Evolutionary conservation across 2,888 invertebrate genomes (phyloP).

Genomic region (Eupithecia subumbrata): DNA sequence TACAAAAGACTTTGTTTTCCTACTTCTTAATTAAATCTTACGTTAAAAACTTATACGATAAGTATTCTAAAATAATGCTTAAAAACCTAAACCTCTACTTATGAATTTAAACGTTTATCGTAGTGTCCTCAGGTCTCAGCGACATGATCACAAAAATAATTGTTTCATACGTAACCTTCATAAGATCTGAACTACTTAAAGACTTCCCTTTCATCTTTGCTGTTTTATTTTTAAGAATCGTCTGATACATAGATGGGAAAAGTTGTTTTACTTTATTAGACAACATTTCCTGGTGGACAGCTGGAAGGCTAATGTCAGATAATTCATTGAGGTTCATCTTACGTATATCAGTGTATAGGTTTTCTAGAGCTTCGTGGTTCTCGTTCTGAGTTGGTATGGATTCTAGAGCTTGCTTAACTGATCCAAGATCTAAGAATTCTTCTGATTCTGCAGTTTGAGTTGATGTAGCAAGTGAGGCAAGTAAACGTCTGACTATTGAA

Average conservation of each 20-base stretch:
- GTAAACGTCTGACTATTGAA: constrained; percentile 25
- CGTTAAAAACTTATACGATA: not conserved
- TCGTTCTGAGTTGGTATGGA: constrained; percentile 21
- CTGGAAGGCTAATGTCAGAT: constrained; percentile 10
- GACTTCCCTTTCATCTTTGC: not conserved
- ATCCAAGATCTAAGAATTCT: constrained; percentile 26
- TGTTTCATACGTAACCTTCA: constrained; percentile 34
- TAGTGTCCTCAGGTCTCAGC: constrained; percentile 13
- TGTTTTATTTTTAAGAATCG: constrained; percentile 20
- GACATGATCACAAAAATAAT: constrained; percentile 31
- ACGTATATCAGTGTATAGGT: constrained; percentile 26
- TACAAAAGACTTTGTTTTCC: not conserved
- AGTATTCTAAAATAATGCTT: not conserved
- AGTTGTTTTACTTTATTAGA: constrained; percentile 28
- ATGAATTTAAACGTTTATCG: not conserved
- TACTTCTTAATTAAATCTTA: not conserved
- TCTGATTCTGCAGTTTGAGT: constrained; percentile 12
- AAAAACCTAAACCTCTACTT: not conserved
- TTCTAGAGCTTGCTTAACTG: constrained; percentile 26
- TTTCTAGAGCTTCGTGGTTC: constrained; percentile 17
- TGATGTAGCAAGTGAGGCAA: constrained; percentile 17
- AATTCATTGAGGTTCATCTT: constrained; percentile 24
- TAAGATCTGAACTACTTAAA: constrained; percentile 25
- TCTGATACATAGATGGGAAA: constrained; percentile 19
- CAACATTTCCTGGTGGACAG: constrained; percentile 18